These are phyloP conservation scores for Anadara kagoshimensis DNA, from an alignment of 1,140 invertebrate species.

Conservation along the genomic window DNA sequence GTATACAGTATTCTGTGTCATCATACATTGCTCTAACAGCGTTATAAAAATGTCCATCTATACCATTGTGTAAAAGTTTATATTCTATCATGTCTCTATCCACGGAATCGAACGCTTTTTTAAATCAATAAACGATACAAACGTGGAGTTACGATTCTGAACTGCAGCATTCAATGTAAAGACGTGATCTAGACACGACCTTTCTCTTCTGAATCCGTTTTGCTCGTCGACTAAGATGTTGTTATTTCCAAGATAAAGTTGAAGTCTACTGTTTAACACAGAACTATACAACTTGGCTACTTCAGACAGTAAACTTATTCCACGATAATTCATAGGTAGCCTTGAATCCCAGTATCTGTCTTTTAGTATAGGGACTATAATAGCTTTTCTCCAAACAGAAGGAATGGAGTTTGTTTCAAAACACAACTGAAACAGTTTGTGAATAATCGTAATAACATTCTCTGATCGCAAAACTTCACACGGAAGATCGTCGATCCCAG, in stretches of 20 bases:
- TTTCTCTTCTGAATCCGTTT: neutral
- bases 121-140: constrained; percentile 25
- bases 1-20: constrained; percentile 6
- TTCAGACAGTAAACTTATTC: neutral
- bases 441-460: constrained; percentile 7
- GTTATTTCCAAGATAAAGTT: neutral
- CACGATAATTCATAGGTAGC: constrained; percentile 41
- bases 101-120: constrained; percentile 29
- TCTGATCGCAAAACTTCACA: constrained; percentile 24
- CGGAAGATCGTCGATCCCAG: constrained; percentile 22
- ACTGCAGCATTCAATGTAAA: neutral
- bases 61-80: constrained; percentile 8
- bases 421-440: constrained; percentile 28
- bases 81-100: constrained; percentile 20
- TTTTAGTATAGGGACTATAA: constrained; percentile 37
- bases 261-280: neutral
- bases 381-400: constrained; percentile 37
- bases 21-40: too few species aligned
- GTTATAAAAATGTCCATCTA: constrained; percentile 31
- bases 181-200: neutral
- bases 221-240: neutral
- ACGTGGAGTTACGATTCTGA: neutral
- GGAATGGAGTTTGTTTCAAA: constrained; percentile 37
- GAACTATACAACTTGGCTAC: neutral
- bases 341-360: constrained; percentile 22